phyloP scores from a whole-genome alignment of 2,113 vertebrate genomes.

The Anthoscopus minutus region DNA sequence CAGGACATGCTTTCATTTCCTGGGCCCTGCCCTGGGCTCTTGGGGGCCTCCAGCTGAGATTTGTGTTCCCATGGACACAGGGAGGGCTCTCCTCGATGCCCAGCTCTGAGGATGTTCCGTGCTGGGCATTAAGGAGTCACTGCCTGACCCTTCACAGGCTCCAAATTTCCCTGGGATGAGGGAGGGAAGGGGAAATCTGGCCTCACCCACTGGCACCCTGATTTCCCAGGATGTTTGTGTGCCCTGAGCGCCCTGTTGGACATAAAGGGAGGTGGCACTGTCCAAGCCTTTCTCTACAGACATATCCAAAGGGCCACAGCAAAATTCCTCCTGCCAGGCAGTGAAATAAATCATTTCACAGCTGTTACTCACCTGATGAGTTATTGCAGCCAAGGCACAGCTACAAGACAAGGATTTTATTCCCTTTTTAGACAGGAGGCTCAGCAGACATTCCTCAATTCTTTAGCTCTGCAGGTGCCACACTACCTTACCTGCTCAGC shows the following conservation, averaged over 20 bases:
- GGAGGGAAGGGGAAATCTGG: neutral
- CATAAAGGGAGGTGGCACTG: neutral
- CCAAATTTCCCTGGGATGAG: neutral
- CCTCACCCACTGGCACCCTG: neutral
- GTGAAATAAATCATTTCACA: neutral
- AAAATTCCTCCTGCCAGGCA: neutral
- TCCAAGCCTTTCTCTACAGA: neutral
- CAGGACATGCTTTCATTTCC: neutral
- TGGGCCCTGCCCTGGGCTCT: neutral
- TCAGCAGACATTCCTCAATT: neutral
- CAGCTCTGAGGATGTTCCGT: neutral
- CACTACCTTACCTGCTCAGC: neutral
- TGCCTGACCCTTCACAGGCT: neutral
- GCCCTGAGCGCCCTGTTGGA: neutral
- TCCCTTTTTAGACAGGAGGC: neutral
- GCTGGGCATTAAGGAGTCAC: neutral
- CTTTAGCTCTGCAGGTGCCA: neutral
- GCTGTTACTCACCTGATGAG: neutral
- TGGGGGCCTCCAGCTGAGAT: neutral
- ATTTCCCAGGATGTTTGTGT: accelerated
- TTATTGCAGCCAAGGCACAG: neutral
- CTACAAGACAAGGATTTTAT: neutral
- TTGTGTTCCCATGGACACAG: accelerated
- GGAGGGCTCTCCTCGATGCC: neutral
- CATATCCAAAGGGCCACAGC: neutral